phyloP scores from a whole-genome alignment of 2,888 invertebrate genomes.

The Leptinotarsa juncta region DNA sequence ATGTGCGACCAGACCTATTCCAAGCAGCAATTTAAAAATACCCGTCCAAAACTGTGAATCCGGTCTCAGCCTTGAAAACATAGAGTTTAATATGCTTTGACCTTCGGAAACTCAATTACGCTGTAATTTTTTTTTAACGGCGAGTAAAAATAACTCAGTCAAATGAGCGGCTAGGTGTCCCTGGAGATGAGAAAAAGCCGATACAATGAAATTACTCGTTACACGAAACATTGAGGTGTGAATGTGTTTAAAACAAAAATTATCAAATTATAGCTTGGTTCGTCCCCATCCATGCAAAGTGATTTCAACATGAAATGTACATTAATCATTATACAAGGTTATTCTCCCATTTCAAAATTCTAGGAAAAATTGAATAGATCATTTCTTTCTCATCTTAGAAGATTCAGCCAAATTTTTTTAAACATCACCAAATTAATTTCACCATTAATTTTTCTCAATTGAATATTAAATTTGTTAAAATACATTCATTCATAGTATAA shows the following conservation, averaged over 20 bases:
- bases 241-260: background rate
- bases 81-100: conserved; percentile 33
- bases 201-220: background rate
- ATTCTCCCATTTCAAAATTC: too few species aligned
- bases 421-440: too few species aligned
- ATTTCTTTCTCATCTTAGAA: too few species aligned
- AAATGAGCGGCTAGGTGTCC: background rate
- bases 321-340: background rate
- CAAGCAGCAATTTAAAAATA: conserved; percentile 31
- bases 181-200: background rate
- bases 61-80: conserved; percentile 33
- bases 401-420: too few species aligned
- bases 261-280: background rate
- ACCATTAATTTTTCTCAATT: too few species aligned
- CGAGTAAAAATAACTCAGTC: background rate
- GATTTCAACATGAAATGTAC: background rate
- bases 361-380: too few species aligned
- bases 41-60: conserved; percentile 28
- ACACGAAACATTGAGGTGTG: conserved; percentile 10
- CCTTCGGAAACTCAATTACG: conserved; percentile 10
- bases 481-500: too few species aligned
- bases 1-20: conserved; percentile 30
- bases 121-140: background rate
- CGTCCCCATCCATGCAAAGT: background rate
- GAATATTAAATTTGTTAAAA: too few species aligned